Percentiles rank a stretch among this genome's conserved stretches.
Conservation (phyloP, 2,113 vertebrate species). For the Heterotilapia buettikoferi region DNA sequence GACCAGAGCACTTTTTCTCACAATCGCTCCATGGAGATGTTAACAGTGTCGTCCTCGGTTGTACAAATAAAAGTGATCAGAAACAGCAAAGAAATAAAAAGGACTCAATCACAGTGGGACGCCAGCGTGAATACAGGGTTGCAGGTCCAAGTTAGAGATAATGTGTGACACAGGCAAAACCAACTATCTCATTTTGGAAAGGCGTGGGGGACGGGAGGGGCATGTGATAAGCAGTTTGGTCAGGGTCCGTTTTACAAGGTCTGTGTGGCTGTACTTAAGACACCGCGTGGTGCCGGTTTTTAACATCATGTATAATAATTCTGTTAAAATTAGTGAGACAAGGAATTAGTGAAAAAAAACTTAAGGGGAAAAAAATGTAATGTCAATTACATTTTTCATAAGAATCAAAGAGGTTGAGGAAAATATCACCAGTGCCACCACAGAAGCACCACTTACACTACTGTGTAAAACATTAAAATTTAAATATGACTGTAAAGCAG, state of each 20-base stretch:
- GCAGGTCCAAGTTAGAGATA: not conserved
- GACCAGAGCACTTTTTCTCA: not conserved
- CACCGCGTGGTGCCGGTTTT: fast-evolving
- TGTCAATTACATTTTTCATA: not conserved
- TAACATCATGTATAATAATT: not conserved
- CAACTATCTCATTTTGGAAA: not conserved
- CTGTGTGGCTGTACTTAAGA: not conserved
- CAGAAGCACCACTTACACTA: not conserved
- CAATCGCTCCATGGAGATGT: not conserved
- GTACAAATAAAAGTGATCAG: not conserved
- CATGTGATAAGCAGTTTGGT: not conserved
- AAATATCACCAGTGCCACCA: not conserved
- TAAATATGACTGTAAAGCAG: not conserved
- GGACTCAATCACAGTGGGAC: fast-evolving
- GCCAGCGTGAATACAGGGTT: not conserved
- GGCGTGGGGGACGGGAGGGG: fast-evolving
- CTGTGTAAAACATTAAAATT: not conserved
- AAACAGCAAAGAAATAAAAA: not conserved
- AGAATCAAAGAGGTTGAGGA: not conserved
- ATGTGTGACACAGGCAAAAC: not conserved
- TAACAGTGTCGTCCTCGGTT: not conserved
- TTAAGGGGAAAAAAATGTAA: not conserved
- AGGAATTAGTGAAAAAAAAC: not conserved
- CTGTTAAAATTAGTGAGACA: not conserved
- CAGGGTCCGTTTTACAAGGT: not conserved